Percentiles rank a stretch among this genome's conserved stretches.
Evolutionary conservation across 2,888 invertebrate species (phyloP).

Genomic region (Bedellia somnulentella): DNA sequence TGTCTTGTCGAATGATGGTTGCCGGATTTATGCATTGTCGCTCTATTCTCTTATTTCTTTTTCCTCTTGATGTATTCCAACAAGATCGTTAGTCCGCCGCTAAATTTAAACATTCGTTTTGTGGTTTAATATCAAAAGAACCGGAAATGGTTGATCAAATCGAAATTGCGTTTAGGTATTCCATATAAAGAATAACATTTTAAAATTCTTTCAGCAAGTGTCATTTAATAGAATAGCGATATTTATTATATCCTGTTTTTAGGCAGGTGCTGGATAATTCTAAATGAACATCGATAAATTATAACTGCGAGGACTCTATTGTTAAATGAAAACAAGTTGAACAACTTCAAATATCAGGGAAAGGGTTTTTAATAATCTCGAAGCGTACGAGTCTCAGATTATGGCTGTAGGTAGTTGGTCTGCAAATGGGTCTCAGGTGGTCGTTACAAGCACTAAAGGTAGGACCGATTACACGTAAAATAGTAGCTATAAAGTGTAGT

Average conservation of each 20-base stretch:
- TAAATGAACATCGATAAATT: constrained; percentile 2
- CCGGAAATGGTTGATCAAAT: constrained; percentile 26
- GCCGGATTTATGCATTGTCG: constrained; percentile 12
- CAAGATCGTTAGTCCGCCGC: constrained; percentile 34
- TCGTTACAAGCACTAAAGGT: constrained; percentile 1
- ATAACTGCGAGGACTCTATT: too few species aligned
- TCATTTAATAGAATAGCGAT: too few species aligned
- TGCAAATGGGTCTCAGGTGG: constrained; percentile 2
- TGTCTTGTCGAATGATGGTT: constrained; percentile 34
- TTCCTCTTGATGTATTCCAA: constrained; percentile 14
- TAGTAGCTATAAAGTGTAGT: constrained; percentile 13
- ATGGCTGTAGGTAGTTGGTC: too few species aligned
- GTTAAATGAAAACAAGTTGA: too few species aligned
- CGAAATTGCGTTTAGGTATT: too few species aligned
- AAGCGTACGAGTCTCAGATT: too few species aligned
- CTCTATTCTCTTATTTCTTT: constrained; percentile 1
- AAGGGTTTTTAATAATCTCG: too few species aligned
- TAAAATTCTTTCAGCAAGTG: too few species aligned
- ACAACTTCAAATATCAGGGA: too few species aligned
- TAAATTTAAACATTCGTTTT: constrained; percentile 25
- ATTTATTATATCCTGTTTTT: constrained; percentile 50
- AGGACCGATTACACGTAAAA: constrained; percentile 13
- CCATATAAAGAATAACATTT: too few species aligned
- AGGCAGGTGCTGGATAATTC: constrained; percentile 35
- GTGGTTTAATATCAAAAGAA: constrained; percentile 21